Evolutionary conservation across 2,113 vertebrate genomes (phyloP).

Genomic region (Cyanoramphus novaezelandiae): DNA sequence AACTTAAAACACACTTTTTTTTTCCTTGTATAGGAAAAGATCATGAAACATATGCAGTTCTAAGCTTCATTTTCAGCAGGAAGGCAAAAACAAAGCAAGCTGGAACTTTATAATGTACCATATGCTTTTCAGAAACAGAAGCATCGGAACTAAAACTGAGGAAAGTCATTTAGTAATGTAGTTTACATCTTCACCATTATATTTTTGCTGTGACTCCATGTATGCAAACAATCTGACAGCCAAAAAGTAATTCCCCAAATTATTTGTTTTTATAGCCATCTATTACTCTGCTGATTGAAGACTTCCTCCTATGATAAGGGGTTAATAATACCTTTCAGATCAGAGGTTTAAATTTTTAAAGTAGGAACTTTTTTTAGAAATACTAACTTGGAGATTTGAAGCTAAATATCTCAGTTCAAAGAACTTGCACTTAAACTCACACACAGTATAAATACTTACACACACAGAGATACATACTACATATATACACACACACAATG

Average conservation of each 20-base stretch:
- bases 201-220: neutral
- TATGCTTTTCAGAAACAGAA: conserved; percentile 39
- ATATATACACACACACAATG: neutral
- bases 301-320: neutral
- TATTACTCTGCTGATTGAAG: neutral
- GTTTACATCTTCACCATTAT: neutral
- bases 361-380: neutral
- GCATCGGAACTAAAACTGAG: neutral
- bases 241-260: neutral
- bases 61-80: conserved; percentile 8
- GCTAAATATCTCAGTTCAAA: neutral
- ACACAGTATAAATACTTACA: neutral
- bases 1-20: neutral
- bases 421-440: neutral
- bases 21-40: neutral
- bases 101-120: neutral
- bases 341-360: neutral
- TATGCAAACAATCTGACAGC: neutral
- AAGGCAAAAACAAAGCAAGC: conserved; percentile 20
- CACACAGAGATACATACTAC: neutral
- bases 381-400: neutral
- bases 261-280: neutral
- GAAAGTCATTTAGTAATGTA: neutral
- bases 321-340: neutral
- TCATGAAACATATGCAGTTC: neutral